These are phyloP conservation scores for Phaethornis superciliosus DNA, from an alignment of 2,113 vertebrate species.

Conservation along the genomic window DNA sequence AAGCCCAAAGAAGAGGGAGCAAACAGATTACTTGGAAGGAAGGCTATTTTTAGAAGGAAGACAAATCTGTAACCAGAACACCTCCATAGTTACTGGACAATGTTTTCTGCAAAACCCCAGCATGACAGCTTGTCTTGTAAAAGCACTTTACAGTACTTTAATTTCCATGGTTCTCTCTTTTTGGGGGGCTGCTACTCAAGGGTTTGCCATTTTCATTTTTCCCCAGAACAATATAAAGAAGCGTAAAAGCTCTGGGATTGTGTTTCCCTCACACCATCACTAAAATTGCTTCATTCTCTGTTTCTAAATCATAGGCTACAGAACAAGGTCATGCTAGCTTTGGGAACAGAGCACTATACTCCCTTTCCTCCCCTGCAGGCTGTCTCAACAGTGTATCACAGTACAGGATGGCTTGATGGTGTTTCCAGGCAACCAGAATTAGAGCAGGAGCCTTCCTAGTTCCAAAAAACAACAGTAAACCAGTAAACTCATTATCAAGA, in stretches of 20 bases:
- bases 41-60: constrained; percentile 63
- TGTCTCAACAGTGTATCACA: not conserved
- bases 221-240: not conserved
- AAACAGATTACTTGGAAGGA: constrained; percentile 54
- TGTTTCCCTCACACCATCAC: not conserved
- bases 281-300: not conserved
- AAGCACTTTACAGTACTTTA: not conserved
- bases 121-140: not conserved
- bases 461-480: not conserved
- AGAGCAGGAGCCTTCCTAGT: not conserved
- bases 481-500: not conserved
- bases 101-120: constrained; percentile 33
- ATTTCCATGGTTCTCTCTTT: not conserved
- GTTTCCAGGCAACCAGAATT: not conserved
- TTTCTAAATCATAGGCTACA: not conserved
- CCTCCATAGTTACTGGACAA: constrained; percentile 46
- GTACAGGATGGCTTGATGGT: not conserved
- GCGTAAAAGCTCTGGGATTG: not conserved
- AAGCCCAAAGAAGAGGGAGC: constrained; percentile 42
- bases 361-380: not conserved
- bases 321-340: not conserved
- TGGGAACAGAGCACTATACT: not conserved
- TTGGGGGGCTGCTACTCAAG: not conserved
- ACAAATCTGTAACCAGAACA: constrained; percentile 42
- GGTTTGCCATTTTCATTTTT: not conserved